Base-by-base conservation (phyloP, 2,113 vertebrate genomes). In the Anolis sagrei region DNA sequence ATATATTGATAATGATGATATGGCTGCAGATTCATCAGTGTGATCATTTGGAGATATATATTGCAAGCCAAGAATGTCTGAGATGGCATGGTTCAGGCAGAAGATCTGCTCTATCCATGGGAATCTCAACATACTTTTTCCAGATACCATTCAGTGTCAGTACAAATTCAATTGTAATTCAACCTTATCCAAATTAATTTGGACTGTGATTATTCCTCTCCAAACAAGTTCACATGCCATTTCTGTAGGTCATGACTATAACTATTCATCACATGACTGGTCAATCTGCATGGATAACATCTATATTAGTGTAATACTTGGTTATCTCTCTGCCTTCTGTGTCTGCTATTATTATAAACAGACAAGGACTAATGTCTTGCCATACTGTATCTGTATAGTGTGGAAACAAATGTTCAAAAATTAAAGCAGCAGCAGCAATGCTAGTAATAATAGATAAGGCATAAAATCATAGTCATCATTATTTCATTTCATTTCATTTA, bases 401-500 rank as follows among this genome's bases (percentile, higher is more conserved):
- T 54, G 29, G 54, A 72, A 74, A 61, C 61, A 39, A 73, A 74
- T 49, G 29, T 32, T 76, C 62, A 48, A 62, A 83, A 83, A 36
- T 62, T n/a, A 83, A 64, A 48, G 29, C 44, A 76, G 58, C 32
- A 49, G 36, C 36, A 58, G 48, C 44, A 32, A 34, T 23, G 39
- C 18, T 5, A 61, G 16, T 61, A 82, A 39, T 74, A 74, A 83
- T 62, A 73, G 69, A 61, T 74, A 74, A 62, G 54, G 80, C 69
- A 72, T 21, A 39, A 64, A 82, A 27, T 79, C 76, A 14, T 81
- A 68, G 44, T 81, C 44, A 68, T 81, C 36, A 81, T 81, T 68
- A 81, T 81, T 68, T 80, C 48, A 83, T 87, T 58, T 72, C 70
- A 51, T 82, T 82, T 83, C 48, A 76, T 83, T 76, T 64, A 66